Evolutionary conservation across 2,888 invertebrate genomes (phyloP).

Genomic region (Scelioninae gen. 1): DNA sequence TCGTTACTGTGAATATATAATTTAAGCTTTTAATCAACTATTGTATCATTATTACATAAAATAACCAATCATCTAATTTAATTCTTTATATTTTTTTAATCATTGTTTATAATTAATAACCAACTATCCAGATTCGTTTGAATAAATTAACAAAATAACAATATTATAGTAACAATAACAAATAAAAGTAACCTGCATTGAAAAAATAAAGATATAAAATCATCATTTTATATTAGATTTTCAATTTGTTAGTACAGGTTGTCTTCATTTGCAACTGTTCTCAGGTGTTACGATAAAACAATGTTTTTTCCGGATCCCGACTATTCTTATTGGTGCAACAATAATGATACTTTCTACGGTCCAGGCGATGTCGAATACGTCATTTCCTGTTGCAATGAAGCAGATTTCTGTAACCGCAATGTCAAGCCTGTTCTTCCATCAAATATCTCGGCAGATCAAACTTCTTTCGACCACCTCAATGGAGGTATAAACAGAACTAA

Average conservation of each 20-base stretch:
- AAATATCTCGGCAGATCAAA: constrained; percentile 75
- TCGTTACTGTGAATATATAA: too few relatives aligned
- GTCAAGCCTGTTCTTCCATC: constrained; percentile 86
- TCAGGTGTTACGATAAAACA: constrained; percentile 83
- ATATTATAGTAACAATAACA: too few relatives aligned
- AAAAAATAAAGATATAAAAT: constrained; percentile 35
- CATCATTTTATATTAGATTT: constrained; percentile 36
- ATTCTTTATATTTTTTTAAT: too few relatives aligned
- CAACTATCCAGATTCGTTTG: too few relatives aligned
- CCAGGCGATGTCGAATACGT: constrained; percentile 87
- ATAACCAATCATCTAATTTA: too few relatives aligned
- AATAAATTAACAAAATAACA: too few relatives aligned
- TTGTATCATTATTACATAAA: too few relatives aligned
- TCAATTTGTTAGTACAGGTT: constrained; percentile 35
- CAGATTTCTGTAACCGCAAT: constrained; percentile 90
- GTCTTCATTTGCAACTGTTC: constrained; percentile 72
- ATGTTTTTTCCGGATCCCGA: constrained; percentile 81
- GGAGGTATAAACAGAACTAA: constrained; percentile 76
- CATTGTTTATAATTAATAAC: too few relatives aligned
- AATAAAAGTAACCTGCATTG: too few relatives aligned
- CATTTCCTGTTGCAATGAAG: constrained; percentile 91
- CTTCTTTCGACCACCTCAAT: constrained; percentile 79
- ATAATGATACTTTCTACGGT: constrained; percentile 78
- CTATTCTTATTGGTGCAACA: constrained; percentile 81
- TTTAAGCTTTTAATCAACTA: too few relatives aligned